Percentiles rank a stretch among this genome's conserved stretches.
phyloP scores from a whole-genome alignment of 2,113 vertebrate genomes.

The Crotalus viridis region DNA sequence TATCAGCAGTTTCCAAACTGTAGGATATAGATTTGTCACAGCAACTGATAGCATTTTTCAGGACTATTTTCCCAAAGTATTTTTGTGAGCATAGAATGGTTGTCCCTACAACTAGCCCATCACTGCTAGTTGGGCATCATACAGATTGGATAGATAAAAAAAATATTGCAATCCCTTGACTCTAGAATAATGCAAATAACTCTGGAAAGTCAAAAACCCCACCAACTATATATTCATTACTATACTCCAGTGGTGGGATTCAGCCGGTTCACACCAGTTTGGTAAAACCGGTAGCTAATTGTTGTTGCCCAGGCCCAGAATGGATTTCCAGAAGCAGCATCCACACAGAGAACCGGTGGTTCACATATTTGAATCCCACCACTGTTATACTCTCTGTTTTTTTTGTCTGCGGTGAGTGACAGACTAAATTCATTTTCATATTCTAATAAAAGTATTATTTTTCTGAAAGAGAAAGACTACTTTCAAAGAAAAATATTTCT shows the following conservation, averaged over 20 bases:
- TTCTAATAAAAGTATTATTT: constrained; percentile 21
- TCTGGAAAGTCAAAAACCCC: neutral
- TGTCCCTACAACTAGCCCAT: neutral
- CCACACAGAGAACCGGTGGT: too few relatives aligned
- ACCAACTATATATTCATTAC: constrained; percentile 2
- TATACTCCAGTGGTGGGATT: neutral
- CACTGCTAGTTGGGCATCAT: neutral
- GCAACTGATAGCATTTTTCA: neutral
- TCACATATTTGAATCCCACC: too few relatives aligned
- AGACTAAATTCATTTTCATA: constrained; percentile 4
- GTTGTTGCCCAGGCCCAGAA: too few relatives aligned
- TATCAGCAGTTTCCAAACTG: constrained; percentile 4
- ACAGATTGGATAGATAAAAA: neutral
- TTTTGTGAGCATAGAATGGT: neutral
- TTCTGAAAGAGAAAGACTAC: neutral
- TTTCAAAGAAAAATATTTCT: constrained; percentile 3
- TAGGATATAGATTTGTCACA: neutral
- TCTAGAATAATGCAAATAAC: neutral
- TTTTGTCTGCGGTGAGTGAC: constrained; percentile 15
- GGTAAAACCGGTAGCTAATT: too few relatives aligned
- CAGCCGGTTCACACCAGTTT: too few relatives aligned
- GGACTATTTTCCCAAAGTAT: neutral
- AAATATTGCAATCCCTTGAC: neutral
- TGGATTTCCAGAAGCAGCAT: too few relatives aligned
- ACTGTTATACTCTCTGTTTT: neutral